phyloP scores from a whole-genome alignment of 2,797 vertebrate genomes.

The Cirrhinus molitorella region DNA sequence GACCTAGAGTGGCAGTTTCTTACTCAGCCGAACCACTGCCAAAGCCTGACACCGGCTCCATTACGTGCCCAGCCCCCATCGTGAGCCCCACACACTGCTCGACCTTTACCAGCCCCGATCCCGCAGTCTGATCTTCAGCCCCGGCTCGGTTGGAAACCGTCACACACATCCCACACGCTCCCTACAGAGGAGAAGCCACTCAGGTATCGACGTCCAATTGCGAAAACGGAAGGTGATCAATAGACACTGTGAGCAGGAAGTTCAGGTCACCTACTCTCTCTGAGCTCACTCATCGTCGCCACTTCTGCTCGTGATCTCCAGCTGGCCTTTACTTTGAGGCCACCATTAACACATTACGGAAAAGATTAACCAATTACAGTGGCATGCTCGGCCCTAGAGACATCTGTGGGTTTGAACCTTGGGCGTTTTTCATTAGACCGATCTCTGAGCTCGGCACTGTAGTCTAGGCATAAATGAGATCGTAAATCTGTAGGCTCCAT shows the following conservation, averaged over 20 bases:
- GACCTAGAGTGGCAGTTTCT: slow-evolving; percentile 50
- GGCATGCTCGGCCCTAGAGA: slow-evolving; percentile 42
- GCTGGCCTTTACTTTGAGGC: slow-evolving; percentile 36
- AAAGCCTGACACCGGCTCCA: slow-evolving; percentile 58
- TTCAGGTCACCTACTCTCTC: slow-evolving; percentile 47
- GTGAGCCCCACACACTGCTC: slow-evolving; percentile 33
- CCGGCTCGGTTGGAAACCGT: slow-evolving; percentile 13
- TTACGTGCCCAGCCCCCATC: slow-evolving; percentile 47
- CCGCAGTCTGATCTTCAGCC: slow-evolving; percentile 41
- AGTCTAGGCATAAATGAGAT: slow-evolving; percentile 78
- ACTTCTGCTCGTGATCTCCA: not conserved
- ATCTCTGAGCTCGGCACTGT: slow-evolving; percentile 68
- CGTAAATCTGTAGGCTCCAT: slow-evolving; percentile 77
- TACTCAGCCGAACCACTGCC: slow-evolving; percentile 49
- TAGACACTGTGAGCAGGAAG: slow-evolving; percentile 34
- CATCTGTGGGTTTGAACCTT: slow-evolving; percentile 62
- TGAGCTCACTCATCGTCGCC: not conserved
- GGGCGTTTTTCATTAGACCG: slow-evolving; percentile 75
- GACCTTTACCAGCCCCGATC: slow-evolving; percentile 54
- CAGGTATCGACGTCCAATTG: slow-evolving; percentile 55
- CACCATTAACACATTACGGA: slow-evolving; percentile 64
- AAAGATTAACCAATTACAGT: slow-evolving; percentile 74
- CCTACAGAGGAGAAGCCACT: slow-evolving; percentile 30
- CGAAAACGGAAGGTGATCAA: slow-evolving; percentile 51
- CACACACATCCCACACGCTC: slow-evolving; percentile 9